Evolutionary conservation across 1,140 invertebrate species (phyloP).

Genomic region (Drosophila pallidifrons): DNA sequence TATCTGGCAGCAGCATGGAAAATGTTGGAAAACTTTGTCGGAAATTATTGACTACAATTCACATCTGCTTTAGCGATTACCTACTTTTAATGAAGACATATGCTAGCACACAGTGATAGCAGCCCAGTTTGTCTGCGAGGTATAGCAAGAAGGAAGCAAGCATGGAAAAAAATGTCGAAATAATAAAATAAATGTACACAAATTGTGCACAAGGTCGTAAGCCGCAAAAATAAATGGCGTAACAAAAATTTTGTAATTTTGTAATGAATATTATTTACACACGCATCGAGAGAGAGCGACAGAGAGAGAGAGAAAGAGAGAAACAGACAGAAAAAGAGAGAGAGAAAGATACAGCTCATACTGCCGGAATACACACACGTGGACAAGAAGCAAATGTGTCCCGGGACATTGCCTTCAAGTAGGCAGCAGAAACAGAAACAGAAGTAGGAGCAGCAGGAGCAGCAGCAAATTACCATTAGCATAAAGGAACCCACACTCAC

Average conservation of each 20-base stretch:
- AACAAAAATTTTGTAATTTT: slow-evolving; percentile 68
- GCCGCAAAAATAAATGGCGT: slow-evolving; percentile 54
- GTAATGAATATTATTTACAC: slow-evolving; percentile 79
- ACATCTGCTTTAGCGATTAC: neutral
- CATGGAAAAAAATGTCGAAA: neutral
- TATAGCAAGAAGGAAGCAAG: neutral
- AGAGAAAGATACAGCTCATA: neutral
- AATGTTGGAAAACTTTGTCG: no score
- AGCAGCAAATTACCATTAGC: slow-evolving; percentile 43
- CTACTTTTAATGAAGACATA: neutral
- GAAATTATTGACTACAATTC: no score
- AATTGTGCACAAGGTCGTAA: slow-evolving; percentile 39
- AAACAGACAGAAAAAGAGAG: no score
- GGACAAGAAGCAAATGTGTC: slow-evolving; percentile 30
- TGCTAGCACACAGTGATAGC: no score
- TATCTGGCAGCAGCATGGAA: no score
- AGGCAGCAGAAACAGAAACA: slow-evolving; percentile 37
- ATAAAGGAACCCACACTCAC: slow-evolving; percentile 18
- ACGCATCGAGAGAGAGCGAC: slow-evolving; percentile 28
- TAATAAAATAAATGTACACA: slow-evolving; percentile 35
- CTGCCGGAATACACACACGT: slow-evolving; percentile 6
- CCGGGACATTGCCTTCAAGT: slow-evolving; percentile 31
- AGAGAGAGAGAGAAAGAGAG: no score
- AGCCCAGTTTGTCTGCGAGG: neutral
- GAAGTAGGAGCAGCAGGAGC: slow-evolving; percentile 8